Evolutionary conservation across 2,797 vertebrate species (phyloP).

Genomic region (Bucorvus abyssinicus): DNA sequence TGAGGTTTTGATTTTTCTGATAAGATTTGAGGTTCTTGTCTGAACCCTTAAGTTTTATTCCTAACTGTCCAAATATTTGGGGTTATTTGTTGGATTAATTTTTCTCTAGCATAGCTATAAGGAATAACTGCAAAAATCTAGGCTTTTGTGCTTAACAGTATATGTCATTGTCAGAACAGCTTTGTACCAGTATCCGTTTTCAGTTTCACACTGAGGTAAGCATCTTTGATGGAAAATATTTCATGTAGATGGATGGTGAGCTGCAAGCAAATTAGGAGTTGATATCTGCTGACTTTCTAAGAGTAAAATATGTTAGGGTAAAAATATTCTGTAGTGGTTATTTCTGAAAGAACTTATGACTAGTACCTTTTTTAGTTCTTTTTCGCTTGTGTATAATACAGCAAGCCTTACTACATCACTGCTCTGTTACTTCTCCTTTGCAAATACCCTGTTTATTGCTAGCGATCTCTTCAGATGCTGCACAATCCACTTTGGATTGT

Average conservation of each 20-base stretch:
- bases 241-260: background rate
- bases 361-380: background rate
- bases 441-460: background rate
- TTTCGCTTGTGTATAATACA: background rate
- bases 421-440: background rate
- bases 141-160: background rate
- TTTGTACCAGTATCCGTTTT: background rate
- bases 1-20: background rate
- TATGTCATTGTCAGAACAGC: background rate
- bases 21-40: background rate
- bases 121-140: background rate
- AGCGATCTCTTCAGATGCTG: background rate
- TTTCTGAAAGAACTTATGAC: background rate
- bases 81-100: background rate
- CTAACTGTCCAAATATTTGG: background rate
- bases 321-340: background rate
- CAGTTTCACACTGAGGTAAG: background rate
- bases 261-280: background rate
- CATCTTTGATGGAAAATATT: background rate
- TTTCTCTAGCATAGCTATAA: background rate
- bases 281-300: background rate
- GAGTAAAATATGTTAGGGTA: background rate
- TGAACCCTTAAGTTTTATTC: background rate
- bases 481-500: background rate
- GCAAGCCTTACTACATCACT: background rate